Evolutionary conservation across 2,113 vertebrate genomes (phyloP), one percentile per base, ranked within the genome.

Genomic region (Sigmodon hispidus): DNA sequence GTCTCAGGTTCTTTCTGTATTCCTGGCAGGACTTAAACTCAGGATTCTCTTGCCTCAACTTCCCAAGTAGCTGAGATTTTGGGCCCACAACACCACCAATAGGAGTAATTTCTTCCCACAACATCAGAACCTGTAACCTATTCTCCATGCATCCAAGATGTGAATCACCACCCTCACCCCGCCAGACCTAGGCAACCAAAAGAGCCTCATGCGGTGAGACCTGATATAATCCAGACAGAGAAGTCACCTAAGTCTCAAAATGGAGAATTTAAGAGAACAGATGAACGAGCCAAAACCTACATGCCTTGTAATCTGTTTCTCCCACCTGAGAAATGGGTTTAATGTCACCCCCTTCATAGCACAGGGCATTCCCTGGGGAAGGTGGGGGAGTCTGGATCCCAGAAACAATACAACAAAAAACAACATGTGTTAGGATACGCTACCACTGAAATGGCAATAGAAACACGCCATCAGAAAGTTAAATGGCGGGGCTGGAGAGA

Each of bases 91-190:
- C 16, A 36, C 43, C 43, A 36, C 40, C 12, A 34, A 45, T 16
- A 4, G 24, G 5, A 17, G 36, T 1, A 4, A 24, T 40, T 26
- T 80, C 67, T 36, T 34, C 40, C 12, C 1, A 22, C 17, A 50
- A 21, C 7, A 43, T 3, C 50, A 61, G 55, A 81, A 70, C 7
- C 43, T 11, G 11, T 0, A 15, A 15, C 5, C 22, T 36, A 65
- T 12, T 0, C 3, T 16, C 34, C 0, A 17, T 2, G 4, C 19
- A 52, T 16, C 31, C 9, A 31, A n/a, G n/a, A 24, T 9, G 0
- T 29, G 79, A 85, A 63, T 9, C 36, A 63, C n/a, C n/a, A n/a
- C n/a, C n/a, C n/a, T n/a, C n/a, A n/a, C n/a, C n/a, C n/a, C n/a
- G n/a, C 70, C 43, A 22, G 75, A 34, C 21, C 52, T 15, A 0